Evolutionary conservation across 2,888 invertebrate species (phyloP), one percentile per base, ranked within the genome.

Genomic region (Sicus ferrugineus): DNA sequence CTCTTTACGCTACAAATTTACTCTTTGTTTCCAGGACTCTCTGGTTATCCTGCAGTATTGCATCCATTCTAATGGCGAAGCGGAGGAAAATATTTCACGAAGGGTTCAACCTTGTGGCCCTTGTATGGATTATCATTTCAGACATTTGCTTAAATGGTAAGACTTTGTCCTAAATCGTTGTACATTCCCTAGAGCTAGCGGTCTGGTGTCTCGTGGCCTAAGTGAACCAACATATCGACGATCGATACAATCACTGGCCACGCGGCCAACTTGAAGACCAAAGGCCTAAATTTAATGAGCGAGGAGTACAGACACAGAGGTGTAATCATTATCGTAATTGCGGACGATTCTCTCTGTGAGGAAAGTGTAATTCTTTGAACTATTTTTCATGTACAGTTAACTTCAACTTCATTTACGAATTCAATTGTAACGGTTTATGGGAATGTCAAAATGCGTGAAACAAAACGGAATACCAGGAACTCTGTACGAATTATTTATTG

Each of bases 81-180:
- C 78, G 76, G 72, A 77, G 78, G 74, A 79, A 79, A 75, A 76
- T 75, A 62, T 75, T 77, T 70, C 75, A 79, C 72, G 78, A 81
- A 69, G 80, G 81, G 77, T 84, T 85, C 77, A 84, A 84, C 78
- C 77, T 83, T 76, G 74, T 84, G 68, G 78, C 80, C 38, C 74
- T 82, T 67, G 79, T 81, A 72, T 85, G 85, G 83, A 80, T 85
- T 73, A 77, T 85, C 72, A 81, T 85, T 71, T 82, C 84, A 34
- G 82, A 84, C 72, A 81, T 83, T 75, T 82, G 82, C 73, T 78
- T 81, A 72, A 83, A 81, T 75, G 85, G 85, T 85, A 79, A 81
- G 83, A 38, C n/a, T n/a, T n/a, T n/a, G n/a, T n/a, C n/a, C n/a
- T n/a, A n/a, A n/a, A n/a, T n/a, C n/a, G n/a, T n/a, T n/a, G n/a